Evolutionary conservation across 2,797 vertebrate genomes (phyloP).

Genomic region (Sebastolobus alascanus): DNA sequence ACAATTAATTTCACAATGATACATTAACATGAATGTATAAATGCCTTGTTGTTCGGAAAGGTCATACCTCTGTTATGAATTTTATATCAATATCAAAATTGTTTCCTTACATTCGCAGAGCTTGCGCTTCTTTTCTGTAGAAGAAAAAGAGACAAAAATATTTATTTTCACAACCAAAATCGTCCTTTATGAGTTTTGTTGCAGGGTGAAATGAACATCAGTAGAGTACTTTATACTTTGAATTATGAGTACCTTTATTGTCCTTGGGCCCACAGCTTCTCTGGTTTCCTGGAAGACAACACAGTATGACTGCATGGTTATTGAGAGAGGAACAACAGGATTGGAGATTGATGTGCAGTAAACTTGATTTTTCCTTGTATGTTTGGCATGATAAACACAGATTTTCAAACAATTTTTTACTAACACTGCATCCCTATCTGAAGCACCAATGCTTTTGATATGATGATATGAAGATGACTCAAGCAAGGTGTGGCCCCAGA

Average conservation of each 20-base stretch:
- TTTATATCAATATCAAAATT: background rate
- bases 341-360: background rate
- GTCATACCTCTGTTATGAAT: background rate
- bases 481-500: background rate
- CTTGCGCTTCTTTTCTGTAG: conserved; percentile 78
- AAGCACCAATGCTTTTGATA: background rate
- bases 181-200: background rate
- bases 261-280: conserved; percentile 9
- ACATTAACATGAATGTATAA: background rate
- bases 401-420: background rate
- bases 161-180: background rate
- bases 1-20: background rate
- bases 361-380: background rate
- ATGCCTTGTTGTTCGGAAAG: background rate
- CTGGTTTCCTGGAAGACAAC: conserved; percentile 45
- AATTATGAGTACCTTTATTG: conserved; percentile 46
- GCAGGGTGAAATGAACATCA: background rate
- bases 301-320: conserved; percentile 8
- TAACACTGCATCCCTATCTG: background rate
- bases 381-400: background rate
- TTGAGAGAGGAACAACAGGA: background rate
- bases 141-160: conserved; percentile 9
- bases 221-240: background rate
- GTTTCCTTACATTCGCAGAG: conserved; percentile 65
- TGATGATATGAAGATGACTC: background rate